Conservation (phyloP, 53 echinoderm and acorn worm genomes). For the Actinopyga echinites region DNA sequence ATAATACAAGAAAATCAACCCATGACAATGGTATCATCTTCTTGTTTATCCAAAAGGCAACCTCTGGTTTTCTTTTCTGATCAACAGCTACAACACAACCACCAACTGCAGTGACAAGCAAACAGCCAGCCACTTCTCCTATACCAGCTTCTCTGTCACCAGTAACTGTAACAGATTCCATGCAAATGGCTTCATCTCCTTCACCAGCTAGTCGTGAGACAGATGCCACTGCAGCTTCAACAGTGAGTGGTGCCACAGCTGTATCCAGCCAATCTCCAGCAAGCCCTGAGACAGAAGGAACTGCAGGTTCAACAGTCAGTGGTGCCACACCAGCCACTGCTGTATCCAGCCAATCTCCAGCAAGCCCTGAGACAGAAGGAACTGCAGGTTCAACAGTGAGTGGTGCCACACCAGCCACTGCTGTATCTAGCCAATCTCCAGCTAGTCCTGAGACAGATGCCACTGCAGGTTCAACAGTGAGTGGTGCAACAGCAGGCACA, state of each 20-base stretch:
- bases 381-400: too few species aligned
- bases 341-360: too few species aligned
- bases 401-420: too few species aligned
- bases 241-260: background rate
- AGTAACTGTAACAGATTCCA: background rate
- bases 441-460: too few species aligned
- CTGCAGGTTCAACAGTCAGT: too few species aligned
- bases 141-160: background rate
- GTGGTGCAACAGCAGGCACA: background rate
- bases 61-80: too few species aligned
- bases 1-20: too few species aligned
- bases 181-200: background rate
- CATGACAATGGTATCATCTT: too few species aligned
- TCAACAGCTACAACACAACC: background rate
- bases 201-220: background rate
- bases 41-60: too few species aligned
- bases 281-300: background rate
- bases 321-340: too few species aligned
- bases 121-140: background rate
- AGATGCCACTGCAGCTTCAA: background rate
- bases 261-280: background rate
- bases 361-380: too few species aligned
- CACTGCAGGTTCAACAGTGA: background rate
- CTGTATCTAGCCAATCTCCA: too few species aligned
- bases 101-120: background rate